Evolutionary conservation across 2,113 vertebrate species (phyloP).

Genomic region (Balaenoptera acutorostrata): DNA sequence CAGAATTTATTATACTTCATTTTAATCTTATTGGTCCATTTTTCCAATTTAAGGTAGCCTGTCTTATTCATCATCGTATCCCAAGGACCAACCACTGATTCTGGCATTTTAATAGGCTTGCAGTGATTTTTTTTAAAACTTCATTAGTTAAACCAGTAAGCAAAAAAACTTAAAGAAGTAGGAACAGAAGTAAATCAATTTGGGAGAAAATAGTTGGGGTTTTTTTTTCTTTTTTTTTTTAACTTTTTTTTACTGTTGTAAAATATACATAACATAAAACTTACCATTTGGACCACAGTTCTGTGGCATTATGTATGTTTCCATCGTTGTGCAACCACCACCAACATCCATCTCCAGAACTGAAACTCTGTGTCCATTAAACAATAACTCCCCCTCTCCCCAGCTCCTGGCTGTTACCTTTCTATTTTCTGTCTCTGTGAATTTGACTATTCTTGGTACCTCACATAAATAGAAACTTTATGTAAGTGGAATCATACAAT

Average conservation of each 20-base stretch:
- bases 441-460: neutral
- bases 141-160: neutral
- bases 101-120: neutral
- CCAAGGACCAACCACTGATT: neutral
- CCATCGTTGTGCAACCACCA: neutral
- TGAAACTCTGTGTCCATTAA: neutral
- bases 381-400: too few species aligned
- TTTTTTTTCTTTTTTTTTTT: neutral
- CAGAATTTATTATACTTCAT: neutral
- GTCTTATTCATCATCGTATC: neutral
- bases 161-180: neutral
- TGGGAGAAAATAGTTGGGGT: neutral
- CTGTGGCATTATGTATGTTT: neutral
- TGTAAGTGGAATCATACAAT: neutral
- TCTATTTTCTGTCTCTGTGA: neutral
- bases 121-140: neutral
- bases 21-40: neutral
- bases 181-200: neutral
- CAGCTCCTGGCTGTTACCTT: neutral
- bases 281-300: neutral
- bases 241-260: neutral
- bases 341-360: neutral
- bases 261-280: neutral
- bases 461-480: neutral
- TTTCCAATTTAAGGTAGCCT: neutral